Evolutionary conservation across 2,888 invertebrate species (phyloP).

Genomic region (Drosophila merina): DNA sequence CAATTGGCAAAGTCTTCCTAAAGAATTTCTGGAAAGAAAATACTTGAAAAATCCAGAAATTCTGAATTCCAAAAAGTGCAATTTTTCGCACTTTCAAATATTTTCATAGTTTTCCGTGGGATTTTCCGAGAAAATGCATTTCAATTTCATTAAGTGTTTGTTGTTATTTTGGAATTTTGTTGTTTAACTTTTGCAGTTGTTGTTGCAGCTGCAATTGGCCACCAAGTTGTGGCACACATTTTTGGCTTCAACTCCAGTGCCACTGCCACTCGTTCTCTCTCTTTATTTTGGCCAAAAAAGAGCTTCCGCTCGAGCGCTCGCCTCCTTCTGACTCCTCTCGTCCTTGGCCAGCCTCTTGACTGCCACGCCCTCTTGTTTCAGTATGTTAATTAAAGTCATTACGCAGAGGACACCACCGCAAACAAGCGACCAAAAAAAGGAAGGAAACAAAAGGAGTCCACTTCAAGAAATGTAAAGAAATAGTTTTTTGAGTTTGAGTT

Average conservation of each 20-base stretch:
- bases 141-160: slow-evolving; percentile 35
- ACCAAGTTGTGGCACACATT: slow-evolving; percentile 55
- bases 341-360: not conserved
- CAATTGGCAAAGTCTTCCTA: not conserved
- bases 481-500: too few relatives aligned
- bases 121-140: slow-evolving; percentile 12
- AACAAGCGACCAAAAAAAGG: not conserved
- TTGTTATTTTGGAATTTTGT: slow-evolving; percentile 4
- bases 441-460: slow-evolving; percentile 29
- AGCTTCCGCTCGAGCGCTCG: slow-evolving; percentile 50
- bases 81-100: slow-evolving; percentile 18
- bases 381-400: slow-evolving; percentile 74
- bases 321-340: slow-evolving; percentile 2
- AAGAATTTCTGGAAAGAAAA: too few relatives aligned
- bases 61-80: not conserved
- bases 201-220: slow-evolving; percentile 45
- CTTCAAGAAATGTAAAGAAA: not conserved
- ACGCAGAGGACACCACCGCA: slow-evolving; percentile 46
- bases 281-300: slow-evolving; percentile 39
- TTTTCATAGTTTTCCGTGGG: too few relatives aligned
- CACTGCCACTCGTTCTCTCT: not conserved
- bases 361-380: slow-evolving; percentile 11
- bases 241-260: slow-evolving; percentile 8
- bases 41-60: too few relatives aligned
- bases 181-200: slow-evolving; percentile 8